Evolutionary conservation across 1,140 invertebrate genomes (phyloP), one percentile per base, ranked within the genome.

Genomic region (Helicorthomorpha holstii): DNA sequence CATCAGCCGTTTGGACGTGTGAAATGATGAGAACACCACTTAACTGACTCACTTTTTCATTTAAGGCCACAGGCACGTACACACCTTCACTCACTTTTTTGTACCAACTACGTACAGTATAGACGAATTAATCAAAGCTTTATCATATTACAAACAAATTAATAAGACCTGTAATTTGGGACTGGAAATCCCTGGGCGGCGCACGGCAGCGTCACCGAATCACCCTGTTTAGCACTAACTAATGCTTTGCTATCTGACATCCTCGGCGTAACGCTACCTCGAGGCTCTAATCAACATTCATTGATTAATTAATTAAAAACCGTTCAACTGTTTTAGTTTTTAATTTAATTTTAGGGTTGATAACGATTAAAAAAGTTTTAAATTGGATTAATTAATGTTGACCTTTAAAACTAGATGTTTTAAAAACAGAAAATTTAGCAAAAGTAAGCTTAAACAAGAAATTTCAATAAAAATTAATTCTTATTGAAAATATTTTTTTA

Each of bases 171-270:
- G 67, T 83, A 84, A 50, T 70, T 76, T 41, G 82, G 82, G 27
- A 82, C 75, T 2, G 82, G 82, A 73, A 79, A 78, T 45, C 80
- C 82, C 66, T 83, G 81, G 42, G 81, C 81, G 4, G 79, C 76
- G 65, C 82, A 85, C 14, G 81, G 77, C 57, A 85, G 65, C 52
- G 75, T 77, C 49, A 82, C 75, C 60, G 80, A 76, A 51, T 81
- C 79, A 25, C 81, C 82, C 49, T 78, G 69, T 54, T 74, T 73
- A 27, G 75, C 77, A 52, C 75, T 70, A 38, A 70, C 68, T 55
- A 73, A 75, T 61, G 80, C 76, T 58, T 79, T 76, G 59, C 80
- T 80, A n/a, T 79, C 75, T 12, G 74, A 76, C 50, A 82, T 70
- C 49, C 79, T 70, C 10, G 81, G 81, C 57, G 79, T 73, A 52